These are phyloP conservation scores for Thumatha senex DNA, from an alignment of 2,888 invertebrate species.

Conservation along the genomic window DNA sequence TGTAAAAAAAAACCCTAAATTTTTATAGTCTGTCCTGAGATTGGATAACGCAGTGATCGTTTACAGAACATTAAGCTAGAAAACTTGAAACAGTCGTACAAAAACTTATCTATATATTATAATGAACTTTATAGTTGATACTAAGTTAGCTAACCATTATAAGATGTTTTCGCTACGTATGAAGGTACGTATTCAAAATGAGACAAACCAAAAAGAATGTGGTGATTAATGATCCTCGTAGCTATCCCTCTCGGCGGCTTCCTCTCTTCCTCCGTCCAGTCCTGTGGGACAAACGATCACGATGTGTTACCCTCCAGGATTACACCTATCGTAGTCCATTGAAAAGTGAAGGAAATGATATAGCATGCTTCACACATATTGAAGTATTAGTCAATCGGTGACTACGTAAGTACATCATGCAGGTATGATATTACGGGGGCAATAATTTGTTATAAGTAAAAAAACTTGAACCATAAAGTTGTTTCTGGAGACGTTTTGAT, in stretches of 20 bases:
- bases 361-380: constrained; percentile 27
- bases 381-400: constrained; percentile 27
- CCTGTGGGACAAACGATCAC: constrained; percentile 55
- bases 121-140: neutral
- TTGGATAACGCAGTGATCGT: too few species aligned
- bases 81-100: too few species aligned
- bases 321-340: constrained; percentile 12
- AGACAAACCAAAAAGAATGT: constrained; percentile 77
- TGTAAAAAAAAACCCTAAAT: too few species aligned
- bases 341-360: constrained; percentile 20
- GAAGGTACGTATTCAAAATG: constrained; percentile 19
- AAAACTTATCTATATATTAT: too few species aligned
- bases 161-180: neutral
- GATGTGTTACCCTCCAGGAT: constrained; percentile 25
- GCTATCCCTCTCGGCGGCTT: constrained; percentile 80
- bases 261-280: constrained; percentile 81
- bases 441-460: constrained; percentile 13
- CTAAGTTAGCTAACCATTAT: constrained; percentile 1
- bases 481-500: constrained; percentile 11
- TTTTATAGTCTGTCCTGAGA: too few species aligned
- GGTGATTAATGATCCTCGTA: constrained; percentile 82
- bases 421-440: constrained; percentile 18
- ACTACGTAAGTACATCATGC: constrained; percentile 41
- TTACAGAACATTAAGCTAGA: too few species aligned
- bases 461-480: constrained; percentile 13